phyloP scores from a whole-genome alignment of 2,888 invertebrate genomes.

The Drosophila helvetica region DNA sequence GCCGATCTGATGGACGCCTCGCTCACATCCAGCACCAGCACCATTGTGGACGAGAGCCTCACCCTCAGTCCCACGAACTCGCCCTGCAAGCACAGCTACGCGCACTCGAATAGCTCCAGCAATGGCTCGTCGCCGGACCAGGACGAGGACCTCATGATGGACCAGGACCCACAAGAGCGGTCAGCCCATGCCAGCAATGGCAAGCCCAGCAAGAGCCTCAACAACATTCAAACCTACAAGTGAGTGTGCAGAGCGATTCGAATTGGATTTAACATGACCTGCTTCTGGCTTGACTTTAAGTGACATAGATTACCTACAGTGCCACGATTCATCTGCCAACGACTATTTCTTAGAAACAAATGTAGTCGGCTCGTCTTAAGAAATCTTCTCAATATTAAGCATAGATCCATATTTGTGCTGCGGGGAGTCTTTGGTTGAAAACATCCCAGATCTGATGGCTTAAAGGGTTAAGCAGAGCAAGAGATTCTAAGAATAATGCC shows the following conservation, averaged over 20 bases:
- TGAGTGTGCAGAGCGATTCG: slow-evolving; percentile 33
- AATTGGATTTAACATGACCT: too few species aligned
- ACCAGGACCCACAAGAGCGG: slow-evolving; percentile 65
- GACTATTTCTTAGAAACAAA: too few species aligned
- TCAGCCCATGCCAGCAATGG: slow-evolving; percentile 73
- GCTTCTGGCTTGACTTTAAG: too few species aligned
- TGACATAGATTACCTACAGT: too few species aligned
- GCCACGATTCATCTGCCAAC: too few species aligned
- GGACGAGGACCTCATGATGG: slow-evolving; percentile 79
- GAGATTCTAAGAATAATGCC: too few species aligned
- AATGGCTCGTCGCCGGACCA: slow-evolving; percentile 82
- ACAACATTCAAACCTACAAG: slow-evolving; percentile 84
- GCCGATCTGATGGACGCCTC: slow-evolving; percentile 80
- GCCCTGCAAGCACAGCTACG: slow-evolving; percentile 71
- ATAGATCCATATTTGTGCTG: too few species aligned
- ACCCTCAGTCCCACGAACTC: slow-evolving; percentile 65
- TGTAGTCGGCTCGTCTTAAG: too few species aligned
- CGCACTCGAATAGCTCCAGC: slow-evolving; percentile 80
- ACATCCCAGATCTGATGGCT: too few species aligned
- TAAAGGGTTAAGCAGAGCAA: too few species aligned
- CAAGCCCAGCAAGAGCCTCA: slow-evolving; percentile 81
- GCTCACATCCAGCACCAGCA: slow-evolving; percentile 79
- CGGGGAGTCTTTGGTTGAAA: too few species aligned
- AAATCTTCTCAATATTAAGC: too few species aligned
- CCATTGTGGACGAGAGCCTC: slow-evolving; percentile 80